These are phyloP conservation scores for Chaitophorus viminalis DNA, from an alignment of 2,888 invertebrate species.

Conservation along the genomic window DNA sequence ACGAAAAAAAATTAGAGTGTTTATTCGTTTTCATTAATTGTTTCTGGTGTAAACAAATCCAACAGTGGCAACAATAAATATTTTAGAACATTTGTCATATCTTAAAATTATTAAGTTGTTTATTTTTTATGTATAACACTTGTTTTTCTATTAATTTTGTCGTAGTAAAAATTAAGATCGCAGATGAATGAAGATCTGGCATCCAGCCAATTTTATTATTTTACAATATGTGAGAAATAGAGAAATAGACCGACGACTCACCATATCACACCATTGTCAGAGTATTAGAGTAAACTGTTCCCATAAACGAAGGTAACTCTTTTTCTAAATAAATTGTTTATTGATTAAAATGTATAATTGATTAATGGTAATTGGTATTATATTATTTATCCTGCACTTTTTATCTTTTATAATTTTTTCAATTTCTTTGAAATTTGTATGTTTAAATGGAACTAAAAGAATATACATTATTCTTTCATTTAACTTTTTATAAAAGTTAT, in stretches of 20 bases:
- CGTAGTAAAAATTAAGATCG: background rate
- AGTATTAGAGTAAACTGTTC: background rate
- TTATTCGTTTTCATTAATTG: background rate
- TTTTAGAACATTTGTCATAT: background rate
- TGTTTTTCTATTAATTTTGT: background rate
- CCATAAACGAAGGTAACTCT: background rate
- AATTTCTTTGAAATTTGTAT: background rate
- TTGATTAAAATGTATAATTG: background rate
- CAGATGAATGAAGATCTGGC: slow-evolving; percentile 46
- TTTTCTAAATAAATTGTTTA: background rate
- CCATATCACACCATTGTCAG: background rate
- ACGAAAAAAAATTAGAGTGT: too few species aligned
- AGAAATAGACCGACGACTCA: slow-evolving; percentile 25
- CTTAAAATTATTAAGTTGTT: background rate
- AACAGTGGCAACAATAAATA: background rate
- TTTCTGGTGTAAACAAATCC: background rate
- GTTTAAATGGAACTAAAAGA: background rate
- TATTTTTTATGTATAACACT: background rate
- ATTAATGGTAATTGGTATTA: background rate
- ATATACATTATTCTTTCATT: background rate
- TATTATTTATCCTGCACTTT: background rate
- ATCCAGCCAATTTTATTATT: slow-evolving; percentile 47
- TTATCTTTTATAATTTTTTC: background rate
- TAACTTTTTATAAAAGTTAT: background rate
- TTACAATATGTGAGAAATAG: slow-evolving; percentile 22